Percentiles rank a stretch among this genome's conserved stretches.
phyloP scores from a whole-genome alignment of 2,113 vertebrate genomes.

The Menidia beryllina region DNA sequence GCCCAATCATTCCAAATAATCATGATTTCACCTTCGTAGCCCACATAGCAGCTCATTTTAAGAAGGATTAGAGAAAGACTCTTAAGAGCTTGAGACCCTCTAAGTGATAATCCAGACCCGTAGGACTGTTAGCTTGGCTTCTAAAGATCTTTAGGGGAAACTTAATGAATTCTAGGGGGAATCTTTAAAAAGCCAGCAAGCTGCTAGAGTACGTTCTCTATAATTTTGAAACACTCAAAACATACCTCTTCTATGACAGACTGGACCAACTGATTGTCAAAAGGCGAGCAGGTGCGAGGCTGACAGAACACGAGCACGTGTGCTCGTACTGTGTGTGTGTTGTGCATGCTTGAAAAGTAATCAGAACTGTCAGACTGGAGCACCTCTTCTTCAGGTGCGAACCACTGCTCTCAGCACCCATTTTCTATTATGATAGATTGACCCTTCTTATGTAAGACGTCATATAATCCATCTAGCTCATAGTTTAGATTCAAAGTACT shows the following conservation, averaged over 20 bases:
- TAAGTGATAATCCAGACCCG: conserved; percentile 51
- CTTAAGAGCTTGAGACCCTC: conserved; percentile 46
- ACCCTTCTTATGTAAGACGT: conserved; percentile 40
- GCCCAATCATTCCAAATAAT: conserved; percentile 45
- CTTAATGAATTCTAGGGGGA: conserved; percentile 46
- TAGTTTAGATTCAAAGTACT: conserved; percentile 59
- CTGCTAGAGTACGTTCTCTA: conserved; percentile 50
- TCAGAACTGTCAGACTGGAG: conserved; percentile 25
- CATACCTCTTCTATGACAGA: conserved; percentile 55
- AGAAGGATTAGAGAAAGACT: conserved; percentile 57
- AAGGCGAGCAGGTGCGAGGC: conserved; percentile 45
- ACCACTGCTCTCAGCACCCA: conserved; percentile 39
- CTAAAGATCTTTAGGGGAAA: conserved; percentile 50
- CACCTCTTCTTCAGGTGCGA: conserved; percentile 20
- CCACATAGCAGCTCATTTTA: conserved; percentile 57
- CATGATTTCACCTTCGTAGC: conserved; percentile 48
- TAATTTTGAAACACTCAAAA: conserved; percentile 42
- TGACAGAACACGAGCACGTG: conserved; percentile 12
- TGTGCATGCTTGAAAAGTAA: conserved; percentile 22
- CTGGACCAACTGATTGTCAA: conserved; percentile 69
- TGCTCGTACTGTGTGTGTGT: conserved; percentile 13
- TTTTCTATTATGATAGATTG: conserved; percentile 55
- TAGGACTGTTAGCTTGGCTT: conserved; percentile 45
- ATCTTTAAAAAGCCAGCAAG: conserved; percentile 8
- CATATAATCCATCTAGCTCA: conserved; percentile 57